Evolutionary conservation across 2,113 vertebrate species (phyloP).

Genomic region (Eurypyga helias): DNA sequence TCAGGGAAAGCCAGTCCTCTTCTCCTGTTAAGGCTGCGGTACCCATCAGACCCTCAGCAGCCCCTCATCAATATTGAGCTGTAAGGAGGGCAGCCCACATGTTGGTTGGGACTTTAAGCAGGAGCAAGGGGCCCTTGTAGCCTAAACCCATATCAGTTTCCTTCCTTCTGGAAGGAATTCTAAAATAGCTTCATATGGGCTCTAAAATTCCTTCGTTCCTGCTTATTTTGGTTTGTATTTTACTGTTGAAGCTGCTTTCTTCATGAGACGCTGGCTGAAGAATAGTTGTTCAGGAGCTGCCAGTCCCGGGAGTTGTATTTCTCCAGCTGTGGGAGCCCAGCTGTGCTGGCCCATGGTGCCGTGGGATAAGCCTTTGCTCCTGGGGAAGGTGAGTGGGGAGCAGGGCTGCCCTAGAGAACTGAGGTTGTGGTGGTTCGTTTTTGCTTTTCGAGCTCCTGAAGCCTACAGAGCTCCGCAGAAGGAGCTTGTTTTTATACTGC

Average conservation of each 20-base stretch:
- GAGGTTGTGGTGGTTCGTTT: fast-evolving
- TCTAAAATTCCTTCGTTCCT: neutral
- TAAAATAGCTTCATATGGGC: neutral
- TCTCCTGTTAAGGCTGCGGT: neutral
- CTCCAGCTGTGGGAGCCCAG: fast-evolving
- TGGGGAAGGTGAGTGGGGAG: neutral
- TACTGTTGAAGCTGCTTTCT: neutral
- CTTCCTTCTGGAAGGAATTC: neutral
- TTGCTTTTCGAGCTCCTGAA: neutral
- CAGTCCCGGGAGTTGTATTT: fast-evolving
- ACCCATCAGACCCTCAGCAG: neutral
- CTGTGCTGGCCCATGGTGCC: fast-evolving
- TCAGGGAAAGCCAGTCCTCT: neutral
- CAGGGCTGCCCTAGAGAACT: neutral
- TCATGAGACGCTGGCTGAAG: neutral
- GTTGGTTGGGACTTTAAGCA: neutral
- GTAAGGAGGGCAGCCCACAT: neutral
- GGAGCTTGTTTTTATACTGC: neutral
- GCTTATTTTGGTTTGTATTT: neutral
- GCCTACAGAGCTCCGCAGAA: neutral
- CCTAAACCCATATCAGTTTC: fast-evolving
- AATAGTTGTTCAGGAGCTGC: neutral
- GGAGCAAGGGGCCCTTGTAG: neutral
- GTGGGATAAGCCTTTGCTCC: neutral
- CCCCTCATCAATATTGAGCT: neutral